Base-by-base conservation (phyloP, 2,113 vertebrate genomes). In the Brachyistius frenatus region DNA sequence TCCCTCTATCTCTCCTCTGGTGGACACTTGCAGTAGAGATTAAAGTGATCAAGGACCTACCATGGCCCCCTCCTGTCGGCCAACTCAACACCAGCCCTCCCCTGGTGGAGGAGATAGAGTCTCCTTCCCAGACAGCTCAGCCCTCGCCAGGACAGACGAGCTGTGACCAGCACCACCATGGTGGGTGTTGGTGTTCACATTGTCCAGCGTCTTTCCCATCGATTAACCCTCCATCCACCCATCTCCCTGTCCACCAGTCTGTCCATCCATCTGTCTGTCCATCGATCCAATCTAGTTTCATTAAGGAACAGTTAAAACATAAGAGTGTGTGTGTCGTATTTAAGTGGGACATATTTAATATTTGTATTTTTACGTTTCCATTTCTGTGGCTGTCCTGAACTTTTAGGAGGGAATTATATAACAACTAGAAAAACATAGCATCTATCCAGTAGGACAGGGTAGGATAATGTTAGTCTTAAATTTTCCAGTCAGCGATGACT, bases 31-130 rank as follows among this genome's bases (percentile, higher is more conserved):
- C 95, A 99, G 97, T 99, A 94, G 98, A 99, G 95, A 99, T 99
- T 96, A 99, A 99, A 95, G 97, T 97, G 93, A 98, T 98, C 94
- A 97, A 98, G 96, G 97, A 99, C 94, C 95, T 99, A 90, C 98
- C 97, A 14, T 99, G 98, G 97, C 97, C 97, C 76, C 98, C 97
- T 2, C 97, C 98, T 0, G 98, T 99, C 71, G 97, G 98, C 92
- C 98, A 99, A 93, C 97, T 99, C 76, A 96, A 96, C 94, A 97
- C 95, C 73, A 93, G 93, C 80, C 92, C 95, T 78, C 95, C 94
- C 76, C 94, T 67, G 1, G 95, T 80, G 7, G 96, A 96, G 15
- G 93, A 94, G 84, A 96, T 88, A 66, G 94, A 95, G 85, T 93
- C 91, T 84, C 90, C 92, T 55, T 85, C 91, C 41, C 93, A 87